Percentiles rank a stretch among this genome's conserved stretches.
Evolutionary conservation across 2,888 invertebrate species (phyloP).

Genomic region (Plebejus melissa): DNA sequence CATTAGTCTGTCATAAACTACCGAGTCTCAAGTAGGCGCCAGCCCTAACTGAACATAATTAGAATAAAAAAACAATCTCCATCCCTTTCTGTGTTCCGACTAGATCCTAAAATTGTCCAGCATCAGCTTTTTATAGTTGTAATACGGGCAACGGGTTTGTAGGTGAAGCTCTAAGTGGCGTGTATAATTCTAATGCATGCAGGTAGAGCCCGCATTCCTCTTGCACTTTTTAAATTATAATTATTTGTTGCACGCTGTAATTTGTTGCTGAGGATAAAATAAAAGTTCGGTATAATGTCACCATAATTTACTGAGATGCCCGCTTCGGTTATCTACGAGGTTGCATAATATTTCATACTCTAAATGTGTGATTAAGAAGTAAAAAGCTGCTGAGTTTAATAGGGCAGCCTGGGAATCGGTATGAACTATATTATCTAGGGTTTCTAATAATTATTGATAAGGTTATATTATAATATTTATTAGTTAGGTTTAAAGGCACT

Average conservation of each 20-base stretch:
- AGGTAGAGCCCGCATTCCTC: conserved; percentile 54
- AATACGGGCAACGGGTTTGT: conserved; percentile 79
- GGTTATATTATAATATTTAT: too few relatives aligned
- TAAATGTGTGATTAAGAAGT: background rate
- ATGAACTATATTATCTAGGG: background rate
- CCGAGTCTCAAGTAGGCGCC: too few relatives aligned
- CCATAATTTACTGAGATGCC: background rate
- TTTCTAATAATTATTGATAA: too few relatives aligned
- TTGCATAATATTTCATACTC: background rate
- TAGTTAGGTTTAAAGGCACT: too few relatives aligned
- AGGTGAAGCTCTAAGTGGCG: conserved; percentile 69
- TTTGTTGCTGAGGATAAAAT: conserved; percentile 12
- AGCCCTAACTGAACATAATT: too few relatives aligned
- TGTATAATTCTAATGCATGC: conserved; percentile 71
- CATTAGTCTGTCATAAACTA: too few relatives aligned
- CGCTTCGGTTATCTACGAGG: background rate
- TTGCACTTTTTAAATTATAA: conserved; percentile 37
- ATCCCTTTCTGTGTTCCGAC: conserved; percentile 44
- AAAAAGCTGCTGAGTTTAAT: background rate
- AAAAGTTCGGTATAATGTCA: conserved; percentile 19
- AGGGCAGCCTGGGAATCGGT: background rate
- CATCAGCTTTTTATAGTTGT: conserved; percentile 70
- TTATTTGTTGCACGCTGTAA: conserved; percentile 25
- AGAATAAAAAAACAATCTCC: conserved; percentile 41
- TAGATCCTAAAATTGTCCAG: conserved; percentile 71